Percentiles rank a stretch among this genome's conserved stretches.
phyloP scores from a whole-genome alignment of 2,888 invertebrate genomes.

The Brachypterus glaber region DNA sequence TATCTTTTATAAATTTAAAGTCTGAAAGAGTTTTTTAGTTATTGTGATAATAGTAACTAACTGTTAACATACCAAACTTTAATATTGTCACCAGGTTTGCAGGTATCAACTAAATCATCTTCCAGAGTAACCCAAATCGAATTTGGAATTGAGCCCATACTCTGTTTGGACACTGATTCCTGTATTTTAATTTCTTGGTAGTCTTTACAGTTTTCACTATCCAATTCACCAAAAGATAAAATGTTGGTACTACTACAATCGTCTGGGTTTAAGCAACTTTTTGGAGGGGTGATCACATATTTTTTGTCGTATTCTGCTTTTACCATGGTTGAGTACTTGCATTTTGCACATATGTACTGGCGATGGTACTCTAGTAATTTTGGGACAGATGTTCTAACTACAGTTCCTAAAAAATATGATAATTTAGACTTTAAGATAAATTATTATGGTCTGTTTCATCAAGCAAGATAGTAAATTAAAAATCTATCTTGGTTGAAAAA shows the following conservation, averaged over 20 bases:
- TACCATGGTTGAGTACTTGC: slow-evolving; percentile 55
- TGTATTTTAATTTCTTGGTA: slow-evolving; percentile 80
- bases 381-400: slow-evolving; percentile 63
- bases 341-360: slow-evolving; percentile 67
- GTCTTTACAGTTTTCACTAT: slow-evolving; percentile 61
- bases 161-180: slow-evolving; percentile 67
- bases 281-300: slow-evolving; percentile 41
- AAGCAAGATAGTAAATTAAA: background rate
- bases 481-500: background rate
- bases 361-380: slow-evolving; percentile 69
- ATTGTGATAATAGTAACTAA: background rate
- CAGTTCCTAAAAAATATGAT: slow-evolving; percentile 51
- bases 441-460: slow-evolving; percentile 1
- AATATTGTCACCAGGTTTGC: slow-evolving; percentile 84
- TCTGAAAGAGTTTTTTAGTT: too few species aligned
- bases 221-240: slow-evolving; percentile 44
- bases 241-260: slow-evolving; percentile 50
- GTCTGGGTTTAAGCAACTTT: slow-evolving; percentile 47
- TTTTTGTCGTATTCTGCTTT: slow-evolving; percentile 57
- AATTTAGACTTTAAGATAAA: slow-evolving; percentile 3
- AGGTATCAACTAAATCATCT: slow-evolving; percentile 77
- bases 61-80: slow-evolving; percentile 57
- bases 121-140: slow-evolving; percentile 70
- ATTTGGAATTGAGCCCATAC: slow-evolving; percentile 62
- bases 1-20: too few species aligned